Base-by-base conservation (phyloP, 2,797 vertebrate genomes). In the Oryzias sinensis region DNA sequence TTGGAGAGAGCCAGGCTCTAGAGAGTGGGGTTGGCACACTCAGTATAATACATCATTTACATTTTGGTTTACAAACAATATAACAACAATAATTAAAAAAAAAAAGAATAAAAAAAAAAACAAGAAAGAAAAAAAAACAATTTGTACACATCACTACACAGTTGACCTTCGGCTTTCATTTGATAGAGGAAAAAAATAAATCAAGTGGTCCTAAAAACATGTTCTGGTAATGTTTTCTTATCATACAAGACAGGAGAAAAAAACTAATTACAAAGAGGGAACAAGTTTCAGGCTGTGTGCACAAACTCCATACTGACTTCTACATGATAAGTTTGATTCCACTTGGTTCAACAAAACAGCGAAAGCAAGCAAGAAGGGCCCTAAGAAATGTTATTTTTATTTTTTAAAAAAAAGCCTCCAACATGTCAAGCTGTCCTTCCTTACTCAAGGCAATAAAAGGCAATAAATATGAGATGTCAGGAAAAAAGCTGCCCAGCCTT, bases 11-110 rank as follows among this genome's bases (percentile, higher is more conserved):
- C 93, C 91, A 88, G 88, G 90, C 92, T 92, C 89, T 92, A 86
- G 72, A 91, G 83, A 90, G 90, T 87, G 93, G 90, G 89, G 81
- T 93, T 95, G 95, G 95, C 94, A 95, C 93, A 92, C 93, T 91
- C 89, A 90, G 72, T 91, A 93, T 92, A 81, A 89, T 92, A 93
- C 90, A 93, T 90, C 53, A 90, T 92, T 91, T 93, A 92, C 91
- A 93, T 88, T 51, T 87, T 88, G 89, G 79, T 90, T 86, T 88
- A 88, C 85, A 86, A 84, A 88, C 51, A 89, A 89, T 89, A 88
- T 47, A 63, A 77, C 59, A 20, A 22, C 1, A 22, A 65, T 67
- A 58, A 70, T 22, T 37, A 66, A n/a, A 69, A 68, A 72, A 65
- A 54, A 13, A 59, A 44, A 59, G 58, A 66, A 76, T 50, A 67